These are phyloP conservation scores for Zaprionus lachaisei DNA, from an alignment of 1,140 invertebrate genomes.

Conservation along the genomic window DNA sequence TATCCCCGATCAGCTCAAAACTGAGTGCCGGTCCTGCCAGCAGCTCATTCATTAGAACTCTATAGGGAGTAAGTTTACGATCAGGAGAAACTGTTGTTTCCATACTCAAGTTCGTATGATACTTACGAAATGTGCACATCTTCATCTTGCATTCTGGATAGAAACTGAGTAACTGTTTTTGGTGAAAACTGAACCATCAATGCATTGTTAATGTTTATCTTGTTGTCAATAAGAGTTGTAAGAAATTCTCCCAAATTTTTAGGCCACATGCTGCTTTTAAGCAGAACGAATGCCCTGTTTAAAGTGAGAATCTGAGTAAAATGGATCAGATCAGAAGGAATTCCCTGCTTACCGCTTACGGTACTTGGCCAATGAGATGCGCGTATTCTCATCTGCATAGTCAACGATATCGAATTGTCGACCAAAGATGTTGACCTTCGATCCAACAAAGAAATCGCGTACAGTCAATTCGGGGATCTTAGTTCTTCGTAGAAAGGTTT, in stretches of 20 bases:
- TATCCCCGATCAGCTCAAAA: slow-evolving; percentile 90
- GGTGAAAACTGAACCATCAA: slow-evolving; percentile 88
- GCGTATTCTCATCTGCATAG: slow-evolving; percentile 90
- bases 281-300: slow-evolving; percentile 90
- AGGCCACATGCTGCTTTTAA: slow-evolving; percentile 90
- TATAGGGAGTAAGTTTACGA: slow-evolving; percentile 38
- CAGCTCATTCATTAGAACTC: slow-evolving; percentile 87
- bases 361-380: slow-evolving; percentile 86
- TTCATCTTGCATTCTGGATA: slow-evolving; percentile 86
- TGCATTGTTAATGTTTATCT: slow-evolving; percentile 90
- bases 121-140: slow-evolving; percentile 88
- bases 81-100: neutral
- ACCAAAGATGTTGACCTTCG: slow-evolving; percentile 91
- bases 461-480: slow-evolving; percentile 88
- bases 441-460: slow-evolving; percentile 91
- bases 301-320: slow-evolving; percentile 17
- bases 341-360: slow-evolving; percentile 86
- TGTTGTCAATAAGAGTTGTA: slow-evolving; percentile 87
- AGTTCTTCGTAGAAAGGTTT: slow-evolving; percentile 90
- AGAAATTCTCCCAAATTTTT: slow-evolving; percentile 90
- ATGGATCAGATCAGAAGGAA: neutral
- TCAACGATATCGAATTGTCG: slow-evolving; percentile 91
- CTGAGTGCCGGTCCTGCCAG: slow-evolving; percentile 90
- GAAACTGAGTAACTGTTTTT: slow-evolving; percentile 85
- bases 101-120: neutral